Evolutionary conservation across 1,140 invertebrate genomes (phyloP).

Genomic region (Cherax quadricarinatus): DNA sequence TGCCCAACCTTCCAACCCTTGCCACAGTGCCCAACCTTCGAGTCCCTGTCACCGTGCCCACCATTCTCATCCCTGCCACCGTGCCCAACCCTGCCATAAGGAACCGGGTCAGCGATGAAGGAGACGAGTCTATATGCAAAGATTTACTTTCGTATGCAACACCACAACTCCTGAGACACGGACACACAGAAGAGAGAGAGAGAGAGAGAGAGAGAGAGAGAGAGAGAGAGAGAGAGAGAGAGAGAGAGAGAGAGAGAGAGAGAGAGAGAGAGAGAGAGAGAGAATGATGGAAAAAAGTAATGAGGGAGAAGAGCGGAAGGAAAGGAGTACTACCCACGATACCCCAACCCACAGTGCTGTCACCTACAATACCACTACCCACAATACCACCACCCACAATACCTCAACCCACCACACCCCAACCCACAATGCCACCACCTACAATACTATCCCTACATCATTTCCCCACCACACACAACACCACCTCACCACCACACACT

Average conservation of each 20-base stretch:
- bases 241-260: slow-evolving; percentile 10
- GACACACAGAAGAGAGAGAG: background rate
- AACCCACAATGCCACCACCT: too few relatives aligned
- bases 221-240: background rate
- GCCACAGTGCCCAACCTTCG: background rate
- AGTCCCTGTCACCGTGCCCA: too few relatives aligned
- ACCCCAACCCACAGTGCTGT: too few relatives aligned
- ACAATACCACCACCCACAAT: too few relatives aligned
- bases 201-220: background rate
- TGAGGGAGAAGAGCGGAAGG: background rate
- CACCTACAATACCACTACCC: too few relatives aligned
- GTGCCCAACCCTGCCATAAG: background rate
- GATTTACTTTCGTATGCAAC: slow-evolving; percentile 30
- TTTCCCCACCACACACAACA: too few relatives aligned
- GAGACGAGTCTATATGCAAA: slow-evolving; percentile 36
- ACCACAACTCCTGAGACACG: background rate
- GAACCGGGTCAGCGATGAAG: slow-evolving; percentile 19
- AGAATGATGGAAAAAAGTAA: background rate
- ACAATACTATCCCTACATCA: too few relatives aligned
- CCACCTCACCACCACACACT: too few relatives aligned
- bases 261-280: background rate
- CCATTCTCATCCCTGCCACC: background rate
- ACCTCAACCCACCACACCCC: too few relatives aligned
- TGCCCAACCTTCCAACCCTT: background rate
- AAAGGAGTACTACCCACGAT: too few relatives aligned